phyloP scores from a whole-genome alignment of 2,888 invertebrate species.

The Pachydiplax longipennis region DNA sequence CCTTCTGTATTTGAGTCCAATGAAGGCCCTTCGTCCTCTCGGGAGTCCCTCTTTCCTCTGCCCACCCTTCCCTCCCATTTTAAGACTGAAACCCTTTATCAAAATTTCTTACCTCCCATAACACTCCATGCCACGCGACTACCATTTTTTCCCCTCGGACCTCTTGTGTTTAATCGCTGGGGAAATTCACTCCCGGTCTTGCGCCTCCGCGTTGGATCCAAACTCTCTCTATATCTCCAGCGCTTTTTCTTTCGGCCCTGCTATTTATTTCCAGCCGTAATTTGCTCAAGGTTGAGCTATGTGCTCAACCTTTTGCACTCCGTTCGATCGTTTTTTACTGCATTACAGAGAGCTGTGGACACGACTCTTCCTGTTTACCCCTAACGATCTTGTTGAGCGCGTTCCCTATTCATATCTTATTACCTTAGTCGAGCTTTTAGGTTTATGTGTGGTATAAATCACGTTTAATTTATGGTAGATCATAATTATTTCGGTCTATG shows the following conservation, averaged over 20 bases:
- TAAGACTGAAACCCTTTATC: constrained; percentile 8
- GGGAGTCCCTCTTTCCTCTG: not conserved
- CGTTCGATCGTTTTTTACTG: not conserved
- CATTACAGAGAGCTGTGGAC: not conserved
- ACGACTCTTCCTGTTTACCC: no score
- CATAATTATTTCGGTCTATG: no score
- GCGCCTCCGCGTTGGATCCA: not conserved
- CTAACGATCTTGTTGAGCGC: no score
- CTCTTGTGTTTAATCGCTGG: constrained; percentile 6
- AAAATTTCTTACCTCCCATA: constrained; percentile 35
- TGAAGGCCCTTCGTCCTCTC: no score
- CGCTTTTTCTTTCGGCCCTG: no score
- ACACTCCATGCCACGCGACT: constrained; percentile 16
- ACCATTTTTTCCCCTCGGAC: not conserved
- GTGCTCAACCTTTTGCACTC: not conserved
- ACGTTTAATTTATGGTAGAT: no score
- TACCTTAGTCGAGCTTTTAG: no score
- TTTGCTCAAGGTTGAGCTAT: not conserved
- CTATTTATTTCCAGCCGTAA: not conserved
- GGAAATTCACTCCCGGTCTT: constrained; percentile 22
- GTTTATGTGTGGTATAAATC: no score
- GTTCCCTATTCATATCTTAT: no score
- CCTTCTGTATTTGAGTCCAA: not conserved
- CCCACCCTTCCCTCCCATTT: not conserved
- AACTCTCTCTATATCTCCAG: not conserved